Base-by-base conservation (phyloP, 2,888 invertebrate species). In the Trimorus sp. region DNA sequence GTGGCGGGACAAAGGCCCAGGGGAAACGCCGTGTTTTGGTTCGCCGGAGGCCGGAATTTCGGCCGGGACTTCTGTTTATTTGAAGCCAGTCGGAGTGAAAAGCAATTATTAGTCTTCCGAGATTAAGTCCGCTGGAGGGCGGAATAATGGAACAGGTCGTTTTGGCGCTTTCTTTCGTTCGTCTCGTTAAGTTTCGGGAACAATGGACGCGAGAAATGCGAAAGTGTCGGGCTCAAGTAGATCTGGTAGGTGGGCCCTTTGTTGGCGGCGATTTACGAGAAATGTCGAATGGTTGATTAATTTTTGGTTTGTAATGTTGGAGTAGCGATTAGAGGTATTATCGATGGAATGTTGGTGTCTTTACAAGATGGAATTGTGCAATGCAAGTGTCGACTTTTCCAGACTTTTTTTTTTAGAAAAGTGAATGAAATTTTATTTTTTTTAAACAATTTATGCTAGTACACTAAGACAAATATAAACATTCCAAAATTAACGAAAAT, bases 21-120 rank as follows among this genome's bases (percentile, higher is more conserved):
- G 53, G 49, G 51, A 74, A 74, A 65, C 26, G 1, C 42, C 56
- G 49, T 79, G 49, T 74, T 63, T 74, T 77, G 70, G 69, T 79
- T 74, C 45, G n/a, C 45, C 11, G n/a, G 9, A n/a, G 3, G 6
- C 9, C 11, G 45, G 11, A 9, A 12, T 45, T 45, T 45, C 11
- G 9, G 45, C 45, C 45, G 16, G 45, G 40, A 60, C 45, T n/a
- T 45, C 45, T 60, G 60, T 45, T 60, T 60, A 60, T 45, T 16
- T 60, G 42, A 60, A 60, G 60, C 7, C 45, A 45, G 3, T 26
- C n/a, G 45, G 45, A 6, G 11, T 9, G 16, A 48, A 59, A 59
- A 36, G 9, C n/a, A 69, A 40, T 58, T 56, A 53, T 58, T 69
- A 36, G 54, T 54, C 37, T 63, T 6, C 15, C 16, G 16, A 48